Percentiles rank a stretch among this genome's conserved stretches.
Evolutionary conservation across 2,888 invertebrate species (phyloP).

Genomic region (Neoitamus cyanurus): DNA sequence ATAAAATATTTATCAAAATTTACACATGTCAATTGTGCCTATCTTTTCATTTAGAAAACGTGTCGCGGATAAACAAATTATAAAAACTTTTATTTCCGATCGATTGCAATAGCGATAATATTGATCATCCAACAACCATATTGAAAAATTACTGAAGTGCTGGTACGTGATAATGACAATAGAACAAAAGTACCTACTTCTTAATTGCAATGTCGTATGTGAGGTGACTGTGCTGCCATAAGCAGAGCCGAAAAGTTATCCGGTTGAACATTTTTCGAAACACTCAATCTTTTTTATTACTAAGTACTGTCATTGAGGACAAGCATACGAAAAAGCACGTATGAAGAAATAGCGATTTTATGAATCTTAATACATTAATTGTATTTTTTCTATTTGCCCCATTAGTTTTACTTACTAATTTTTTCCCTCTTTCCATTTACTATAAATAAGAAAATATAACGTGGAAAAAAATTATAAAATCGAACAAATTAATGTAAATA

Average conservation of each 20-base stretch:
- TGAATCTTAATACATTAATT: neutral
- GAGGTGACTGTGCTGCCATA: neutral
- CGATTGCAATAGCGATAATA: neutral
- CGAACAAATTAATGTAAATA: neutral
- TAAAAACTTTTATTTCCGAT: neutral
- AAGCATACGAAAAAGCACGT: neutral
- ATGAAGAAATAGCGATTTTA: neutral
- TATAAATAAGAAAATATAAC: neutral
- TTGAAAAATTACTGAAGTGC: neutral
- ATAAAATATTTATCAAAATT: neutral
- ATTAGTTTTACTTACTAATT: conserved; percentile 37
- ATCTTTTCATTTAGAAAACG: neutral
- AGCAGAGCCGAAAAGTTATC: neutral
- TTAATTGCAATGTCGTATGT: neutral
- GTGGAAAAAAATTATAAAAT: neutral
- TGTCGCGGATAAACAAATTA: neutral
- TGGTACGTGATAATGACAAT: neutral
- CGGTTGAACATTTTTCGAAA: neutral
- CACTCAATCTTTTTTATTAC: neutral
- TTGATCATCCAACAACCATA: neutral
- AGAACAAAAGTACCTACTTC: neutral
- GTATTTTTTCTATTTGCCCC: neutral
- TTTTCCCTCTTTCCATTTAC: conserved; percentile 22
- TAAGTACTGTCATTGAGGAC: neutral
- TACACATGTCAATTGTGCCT: no score